Base-by-base conservation (phyloP, 2,113 vertebrate genomes). In the Scytalopus superciliaris region DNA sequence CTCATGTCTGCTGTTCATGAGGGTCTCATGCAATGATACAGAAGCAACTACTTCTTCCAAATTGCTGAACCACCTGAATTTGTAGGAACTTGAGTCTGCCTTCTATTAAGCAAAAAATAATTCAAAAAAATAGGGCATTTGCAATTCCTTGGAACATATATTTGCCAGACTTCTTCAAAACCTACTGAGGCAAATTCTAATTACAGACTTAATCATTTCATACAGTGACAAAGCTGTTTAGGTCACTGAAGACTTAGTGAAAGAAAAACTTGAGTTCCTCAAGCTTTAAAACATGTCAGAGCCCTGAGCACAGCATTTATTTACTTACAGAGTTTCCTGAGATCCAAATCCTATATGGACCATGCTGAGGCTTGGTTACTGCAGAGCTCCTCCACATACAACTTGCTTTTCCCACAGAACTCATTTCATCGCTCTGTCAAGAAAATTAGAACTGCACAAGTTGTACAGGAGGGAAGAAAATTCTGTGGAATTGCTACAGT, bases 1-100 rank as follows among this genome's bases (percentile, higher is more conserved):
- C 44, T n/a, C 7, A 10, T 19, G 9, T 12, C 50, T 76, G 0
- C 56, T 45, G 17, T 19, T 78, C 33, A n/a, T 12, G 1, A 10
- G 23, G 14, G 9, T 50, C 56, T 66, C 42, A 39, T 33, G 35
- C 27, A 52, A 2, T 13, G 28, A 21, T 2, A 35, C 27, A 62
- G 60, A 56, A 84, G 49, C 28, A 60, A 3, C 44, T 5, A 9
- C 24, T 16, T 9, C 49, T 69, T 57, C 50, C 68, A 66, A 62
- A 24, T 17, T n/a, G 25, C 53, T 16, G 23, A 64, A 75, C 52
- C 15, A 5, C 4, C 14, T 28, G 30, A 22, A 35, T 22, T 67
- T 55, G 9, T 19, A 72, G 39, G 27, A 78, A 55, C 62, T 70
- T 40, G 27, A 47, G 14, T 7, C 50, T 70, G 31, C 33, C 31